Percentiles rank a stretch among this genome's conserved stretches.
These are phyloP conservation scores for Premnoplex brunnescens DNA, from an alignment of 2,797 vertebrate genomes.

Conservation along the genomic window DNA sequence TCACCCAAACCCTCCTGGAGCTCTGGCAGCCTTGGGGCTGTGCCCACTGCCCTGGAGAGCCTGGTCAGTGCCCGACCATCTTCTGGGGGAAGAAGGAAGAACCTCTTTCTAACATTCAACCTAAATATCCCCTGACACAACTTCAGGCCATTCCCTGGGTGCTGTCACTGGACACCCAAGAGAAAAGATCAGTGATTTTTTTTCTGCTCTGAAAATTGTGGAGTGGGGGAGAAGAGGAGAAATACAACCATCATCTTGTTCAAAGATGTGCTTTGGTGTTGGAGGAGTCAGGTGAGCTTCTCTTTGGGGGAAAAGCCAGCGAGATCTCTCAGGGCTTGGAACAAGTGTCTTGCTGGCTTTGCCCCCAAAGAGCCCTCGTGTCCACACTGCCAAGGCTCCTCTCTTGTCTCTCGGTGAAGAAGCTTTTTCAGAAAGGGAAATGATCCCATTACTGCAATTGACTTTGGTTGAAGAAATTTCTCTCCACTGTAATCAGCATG, in stretches of 20 bases:
- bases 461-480: neutral
- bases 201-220: neutral
- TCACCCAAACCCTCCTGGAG: neutral
- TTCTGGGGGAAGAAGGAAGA: neutral
- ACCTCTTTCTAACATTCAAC: neutral
- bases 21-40: neutral
- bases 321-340: neutral
- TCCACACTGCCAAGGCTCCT: neutral
- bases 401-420: rapidly evolving
- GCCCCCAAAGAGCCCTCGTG: neutral
- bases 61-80: neutral
- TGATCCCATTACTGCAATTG: neutral
- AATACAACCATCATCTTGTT: neutral
- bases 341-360: neutral
- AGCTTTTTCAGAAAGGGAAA: neutral
- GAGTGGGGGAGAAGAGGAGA: neutral
- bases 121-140: neutral
- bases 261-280: neutral
- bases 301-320: neutral
- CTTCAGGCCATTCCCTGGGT: neutral
- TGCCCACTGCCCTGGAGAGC: neutral
- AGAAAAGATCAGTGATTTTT: neutral
- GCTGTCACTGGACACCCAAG: neutral
- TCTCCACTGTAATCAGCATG: neutral
- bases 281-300: neutral